Percentiles rank a stretch among this genome's conserved stretches.
Conservation (phyloP, 2,797 vertebrate genomes). For the Sebastes wilsoni region DNA sequence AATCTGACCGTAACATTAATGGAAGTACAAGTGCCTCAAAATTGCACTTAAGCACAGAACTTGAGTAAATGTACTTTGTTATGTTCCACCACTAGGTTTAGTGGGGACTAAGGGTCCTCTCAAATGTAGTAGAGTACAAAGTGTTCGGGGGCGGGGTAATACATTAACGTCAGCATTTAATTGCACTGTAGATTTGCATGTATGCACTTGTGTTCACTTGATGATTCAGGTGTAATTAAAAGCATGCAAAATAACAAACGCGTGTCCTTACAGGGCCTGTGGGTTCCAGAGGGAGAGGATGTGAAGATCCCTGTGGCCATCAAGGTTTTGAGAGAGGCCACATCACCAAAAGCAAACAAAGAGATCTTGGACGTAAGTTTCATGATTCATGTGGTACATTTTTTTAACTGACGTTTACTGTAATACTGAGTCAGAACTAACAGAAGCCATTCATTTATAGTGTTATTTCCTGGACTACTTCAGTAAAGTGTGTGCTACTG, state of each 20-base stretch:
- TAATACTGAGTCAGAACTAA: slow-evolving; percentile 21
- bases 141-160: neutral
- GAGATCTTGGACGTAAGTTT: slow-evolving; percentile 96
- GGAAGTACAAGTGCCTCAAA: neutral
- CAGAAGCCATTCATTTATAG: slow-evolving; percentile 10
- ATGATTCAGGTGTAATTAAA: slow-evolving; percentile 15
- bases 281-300: slow-evolving; percentile 98
- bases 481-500: neutral
- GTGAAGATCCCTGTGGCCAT: slow-evolving; percentile 99
- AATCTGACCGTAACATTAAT: neutral
- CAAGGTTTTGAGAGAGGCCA: slow-evolving; percentile 96
- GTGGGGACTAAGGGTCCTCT: neutral
- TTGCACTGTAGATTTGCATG: neutral
- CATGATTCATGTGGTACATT: slow-evolving; percentile 22
- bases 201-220: slow-evolving; percentile 5
- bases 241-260: slow-evolving; percentile 15
- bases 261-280: slow-evolving; percentile 87
- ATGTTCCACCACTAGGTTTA: neutral
- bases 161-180: neutral
- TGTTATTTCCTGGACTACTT: slow-evolving; percentile 7
- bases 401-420: neutral
- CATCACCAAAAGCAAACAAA: slow-evolving; percentile 97
- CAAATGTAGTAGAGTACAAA: neutral
- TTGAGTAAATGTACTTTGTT: neutral
- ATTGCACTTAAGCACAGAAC: neutral